Evolutionary conservation across 1,140 invertebrate species (phyloP), one percentile per base, ranked within the genome.

Genomic region (Drosophila aff.): DNA sequence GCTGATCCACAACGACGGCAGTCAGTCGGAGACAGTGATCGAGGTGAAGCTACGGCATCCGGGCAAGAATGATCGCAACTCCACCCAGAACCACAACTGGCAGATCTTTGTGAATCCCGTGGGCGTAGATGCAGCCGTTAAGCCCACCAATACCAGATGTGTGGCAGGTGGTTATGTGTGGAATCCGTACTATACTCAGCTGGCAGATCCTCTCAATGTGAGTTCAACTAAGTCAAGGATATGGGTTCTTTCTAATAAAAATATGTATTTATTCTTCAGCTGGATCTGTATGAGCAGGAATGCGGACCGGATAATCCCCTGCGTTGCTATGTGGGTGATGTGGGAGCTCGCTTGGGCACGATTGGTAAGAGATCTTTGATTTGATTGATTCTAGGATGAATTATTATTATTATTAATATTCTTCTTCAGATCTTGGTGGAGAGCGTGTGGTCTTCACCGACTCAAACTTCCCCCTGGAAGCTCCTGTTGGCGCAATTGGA

Each of bases 31-130:
- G 81, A 99, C 98, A 1, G 94, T 96, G 6, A 96, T 99, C 15
- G 97, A 99, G 94, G 95, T 98, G 4, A 98, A 98, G 82, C 92
- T 99, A 9, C 93, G 96, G 38, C 96, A 98, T 94, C 96, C 97
- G 0, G 97, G 97, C 4, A 95, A 95, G 80, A 95, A 96, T 65
- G 97, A 98, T 93, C 94, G 95, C 9, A 98, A 98, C 93, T 92
- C 98, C 96, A 98, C 97, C 0, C 93, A 93, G 58, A 95, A 97
- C 76, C 98, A 99, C 93, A 96, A 97, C 76, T 99, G 98, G 98
- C 96, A 97, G 50, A 96, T 99, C 66, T 99, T 96, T 92, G 98
- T 98, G 10, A 98, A 98, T 93, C 96, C 97, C 0, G 97, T 99
- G 21, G 97, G 97, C n/a, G 97, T 98, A 38, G 98, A 99, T 94